Percentiles rank a stretch among this genome's conserved stretches.
These are phyloP conservation scores for Ceratothoa steindachneri DNA, from an alignment of 2,888 invertebrate species.

Conservation along the genomic window DNA sequence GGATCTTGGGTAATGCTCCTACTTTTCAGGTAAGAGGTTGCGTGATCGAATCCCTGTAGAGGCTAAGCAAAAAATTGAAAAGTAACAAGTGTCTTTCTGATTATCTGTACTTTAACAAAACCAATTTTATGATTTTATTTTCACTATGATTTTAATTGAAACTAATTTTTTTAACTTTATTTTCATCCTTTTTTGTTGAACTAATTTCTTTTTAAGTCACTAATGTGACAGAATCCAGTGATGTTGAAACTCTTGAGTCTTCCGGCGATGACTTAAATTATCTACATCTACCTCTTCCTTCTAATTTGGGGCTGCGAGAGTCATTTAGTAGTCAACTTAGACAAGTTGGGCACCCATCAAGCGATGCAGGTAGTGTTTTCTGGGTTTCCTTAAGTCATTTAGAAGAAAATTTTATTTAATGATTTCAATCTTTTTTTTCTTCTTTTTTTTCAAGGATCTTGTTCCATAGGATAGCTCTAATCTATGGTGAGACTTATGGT, in stretches of 20 bases:
- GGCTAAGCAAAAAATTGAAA: too few relatives aligned
- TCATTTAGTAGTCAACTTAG: background rate
- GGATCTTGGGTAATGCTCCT: too few relatives aligned
- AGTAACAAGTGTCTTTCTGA: too few relatives aligned
- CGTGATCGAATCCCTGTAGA: too few relatives aligned
- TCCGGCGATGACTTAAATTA: slow-evolving; percentile 29
- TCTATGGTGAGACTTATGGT: too few relatives aligned
- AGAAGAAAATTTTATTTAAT: too few relatives aligned
- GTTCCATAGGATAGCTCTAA: too few relatives aligned
- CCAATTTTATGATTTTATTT: background rate
- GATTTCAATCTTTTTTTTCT: too few relatives aligned
- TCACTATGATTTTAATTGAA: background rate
- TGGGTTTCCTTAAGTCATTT: background rate
- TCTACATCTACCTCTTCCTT: background rate
- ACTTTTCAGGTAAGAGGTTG: too few relatives aligned
- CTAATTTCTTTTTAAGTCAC: background rate
- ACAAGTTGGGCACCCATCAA: background rate
- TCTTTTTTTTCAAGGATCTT: too few relatives aligned
- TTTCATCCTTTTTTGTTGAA: background rate
- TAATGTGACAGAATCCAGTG: slow-evolving; percentile 36
- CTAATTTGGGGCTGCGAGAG: background rate
- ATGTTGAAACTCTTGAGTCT: slow-evolving; percentile 39
- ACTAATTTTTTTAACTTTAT: background rate
- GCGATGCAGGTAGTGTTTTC: background rate
- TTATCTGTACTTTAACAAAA: background rate